Evolutionary conservation across 2,797 vertebrate genomes (phyloP), one percentile per base, ranked within the genome.

Genomic region (Leucoraja ocellata): DNA sequence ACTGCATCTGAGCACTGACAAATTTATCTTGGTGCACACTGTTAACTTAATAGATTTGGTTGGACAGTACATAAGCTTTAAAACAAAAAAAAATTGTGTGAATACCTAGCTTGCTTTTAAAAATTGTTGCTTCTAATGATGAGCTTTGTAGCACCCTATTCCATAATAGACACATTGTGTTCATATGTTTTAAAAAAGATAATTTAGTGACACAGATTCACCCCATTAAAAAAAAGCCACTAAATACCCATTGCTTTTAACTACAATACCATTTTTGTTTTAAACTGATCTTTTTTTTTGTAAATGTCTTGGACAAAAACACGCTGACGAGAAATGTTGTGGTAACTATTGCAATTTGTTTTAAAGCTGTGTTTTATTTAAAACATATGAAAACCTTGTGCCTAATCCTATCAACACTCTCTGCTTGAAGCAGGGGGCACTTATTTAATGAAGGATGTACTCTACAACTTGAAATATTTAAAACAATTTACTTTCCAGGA

Each of bases 301-400:
- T 92, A 92, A 54, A 92, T 92, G 68, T 92, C 90, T 92, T 54
- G 68, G 73, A 25, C 23, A 84, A 54, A 92, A 92, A 92, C 71
- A 58, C 76, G 39, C 90, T 74, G 68, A 54, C 58, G 83, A 54
- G 23, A 74, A 11, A 54, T 92, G 74, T 92, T 92, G 90, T 92
- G n/a, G 73, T 39, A 73, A 76, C 18, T 92, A 76, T 71, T 92
- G 90, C 73, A 74, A 92, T 92, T 92, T 92, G 39, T 92, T 92
- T 92, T 92, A 92, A 92, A 88, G 61, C 81, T 84, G 54, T 88
- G n/a, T 92, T 92, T 92, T 92, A 92, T 92, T 92, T 92, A 92
- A 76, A 92, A 92, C 90, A 54, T 92, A 92, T 92, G 90, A 76
- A 92, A 92, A 74, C 71, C 39, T 92, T 92, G 90, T 92, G 90